Base-by-base conservation (phyloP, 2,113 vertebrate genomes). In the Apaloderma vittatum region DNA sequence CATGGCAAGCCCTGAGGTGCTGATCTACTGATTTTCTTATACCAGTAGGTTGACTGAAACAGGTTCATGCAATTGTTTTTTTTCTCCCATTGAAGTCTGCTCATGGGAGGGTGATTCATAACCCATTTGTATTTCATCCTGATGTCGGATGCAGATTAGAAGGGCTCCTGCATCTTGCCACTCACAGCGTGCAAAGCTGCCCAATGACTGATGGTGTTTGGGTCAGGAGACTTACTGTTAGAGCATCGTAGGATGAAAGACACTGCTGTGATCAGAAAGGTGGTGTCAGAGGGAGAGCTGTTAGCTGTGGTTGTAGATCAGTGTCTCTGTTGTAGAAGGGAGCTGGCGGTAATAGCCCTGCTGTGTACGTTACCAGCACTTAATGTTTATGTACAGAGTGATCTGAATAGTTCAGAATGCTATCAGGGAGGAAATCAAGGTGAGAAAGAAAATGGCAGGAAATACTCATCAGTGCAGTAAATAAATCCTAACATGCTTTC, bases 151-250 rank as follows among this genome's bases (percentile, higher is more conserved):
- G 30, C 15, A 62, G 54, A 26, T 52, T 52, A 83, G 49, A 86
- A n/a, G 30, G 23, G 26, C 71, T 75, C n/a, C 67, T 76, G 78
- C 36, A 24, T 82, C 58, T 76, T 76, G 23, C 74, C 23, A 2
- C n/a, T 85, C 70, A 61, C 37, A 67, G 54, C 1, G 1, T 34
- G 29, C 34, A 83, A 63, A 75, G 52, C 45, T 82, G 15, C 46
- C 49, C 61, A 37, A 4, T 2, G 12, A 19, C 46, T 61, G 62
- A 18, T 0, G 0, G 8, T 30, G 14, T 81, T 87, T 86, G 48
- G 49, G 80, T 91, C 87, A 87, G 65, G 30, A 76, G 15, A n/a
- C 32, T 85, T 43, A n/a, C 63, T 96, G 90, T 61, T 46, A 83
- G 86, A 58, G 58, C 82, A 83, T 82, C 8, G 45, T 90, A 71